Evolutionary conservation across 1,140 invertebrate species (phyloP), one percentile per base, ranked within the genome.

Genomic region (Lepidotrigona ventralis): DNA sequence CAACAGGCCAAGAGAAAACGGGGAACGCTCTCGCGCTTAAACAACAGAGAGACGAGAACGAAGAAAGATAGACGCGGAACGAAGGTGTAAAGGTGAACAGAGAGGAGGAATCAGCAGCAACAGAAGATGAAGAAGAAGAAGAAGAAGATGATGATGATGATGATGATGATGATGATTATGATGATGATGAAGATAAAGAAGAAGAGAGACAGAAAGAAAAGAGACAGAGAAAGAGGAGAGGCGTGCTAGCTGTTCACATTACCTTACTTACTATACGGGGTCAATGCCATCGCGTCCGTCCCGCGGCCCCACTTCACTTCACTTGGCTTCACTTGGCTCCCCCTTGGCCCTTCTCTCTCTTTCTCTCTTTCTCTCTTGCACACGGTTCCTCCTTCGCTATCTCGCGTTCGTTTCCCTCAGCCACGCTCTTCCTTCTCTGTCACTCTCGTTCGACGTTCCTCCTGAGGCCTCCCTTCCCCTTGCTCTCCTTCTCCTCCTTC

Each of bases 221-320:
- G 54, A 63, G 21, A 64, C 29, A 66, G 70, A 66, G 70, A 60
- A 73, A 69, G 66, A 54, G 19, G n/a, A 51, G 81, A 83, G 76
- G 63, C 72, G 88, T 82, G 90, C 88, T 91, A 92, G 91, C 91
- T 91, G 89, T 91, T 92, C 91, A 88, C 91, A 92, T 92, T 92
- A 92, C 90, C 86, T 92, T 90, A 91, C 90, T 91, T 91, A 91
- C 90, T 92, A 92, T 92, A 92, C 91, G 91, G 87, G 91, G 91
- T 92, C 91, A 92, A 92, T 92, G 91, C 91, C 91, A 92, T 87
- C 85, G 91, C 90, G 85, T 91, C 90, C 91, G 87, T 89, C 88
- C 89, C 89, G 90, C 88, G 85, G 90, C 90, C 88, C 88, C 91
- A 91, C 91, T 92, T 91, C 90, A 89, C 91, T 91, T 92, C 85